Evolutionary conservation across 1,140 invertebrate genomes (phyloP).

Genomic region (Theocolax elegans): DNA sequence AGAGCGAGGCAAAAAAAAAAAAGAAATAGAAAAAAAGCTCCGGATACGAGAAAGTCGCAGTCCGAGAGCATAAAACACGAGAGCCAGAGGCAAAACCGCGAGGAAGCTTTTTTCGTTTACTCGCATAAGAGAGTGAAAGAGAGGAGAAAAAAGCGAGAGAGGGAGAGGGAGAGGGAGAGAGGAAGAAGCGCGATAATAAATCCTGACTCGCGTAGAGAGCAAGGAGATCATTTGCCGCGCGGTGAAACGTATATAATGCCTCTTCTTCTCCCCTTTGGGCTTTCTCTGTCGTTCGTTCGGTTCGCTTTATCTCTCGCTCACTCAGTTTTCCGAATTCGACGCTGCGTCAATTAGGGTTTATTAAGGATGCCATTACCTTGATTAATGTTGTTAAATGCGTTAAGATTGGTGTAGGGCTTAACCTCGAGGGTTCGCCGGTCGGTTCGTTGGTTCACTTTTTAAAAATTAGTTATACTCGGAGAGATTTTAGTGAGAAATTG

Average conservation of each 20-base stretch:
- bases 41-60: background rate
- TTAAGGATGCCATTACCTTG: conserved; percentile 31
- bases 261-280: background rate
- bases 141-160: background rate
- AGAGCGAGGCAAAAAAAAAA: background rate
- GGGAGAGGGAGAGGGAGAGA: background rate
- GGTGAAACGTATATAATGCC: conserved; percentile 15
- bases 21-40: background rate
- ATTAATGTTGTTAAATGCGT: conserved; percentile 17
- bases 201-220: background rate
- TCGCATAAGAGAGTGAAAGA: background rate
- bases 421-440: too few relatives aligned
- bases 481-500: too few relatives aligned
- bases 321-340: too few relatives aligned
- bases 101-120: too few relatives aligned
- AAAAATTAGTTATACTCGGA: too few relatives aligned
- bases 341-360: conserved; percentile 28
- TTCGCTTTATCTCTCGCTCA: too few relatives aligned
- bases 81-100: too few relatives aligned
- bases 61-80: too few relatives aligned
- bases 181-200: conserved; percentile 31
- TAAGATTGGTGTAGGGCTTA: too few relatives aligned
- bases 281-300: background rate
- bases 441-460: too few relatives aligned
- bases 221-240: conserved; percentile 19